Base-by-base conservation (phyloP, 2,888 invertebrate species). In the Scaptomyza tumidula region DNA sequence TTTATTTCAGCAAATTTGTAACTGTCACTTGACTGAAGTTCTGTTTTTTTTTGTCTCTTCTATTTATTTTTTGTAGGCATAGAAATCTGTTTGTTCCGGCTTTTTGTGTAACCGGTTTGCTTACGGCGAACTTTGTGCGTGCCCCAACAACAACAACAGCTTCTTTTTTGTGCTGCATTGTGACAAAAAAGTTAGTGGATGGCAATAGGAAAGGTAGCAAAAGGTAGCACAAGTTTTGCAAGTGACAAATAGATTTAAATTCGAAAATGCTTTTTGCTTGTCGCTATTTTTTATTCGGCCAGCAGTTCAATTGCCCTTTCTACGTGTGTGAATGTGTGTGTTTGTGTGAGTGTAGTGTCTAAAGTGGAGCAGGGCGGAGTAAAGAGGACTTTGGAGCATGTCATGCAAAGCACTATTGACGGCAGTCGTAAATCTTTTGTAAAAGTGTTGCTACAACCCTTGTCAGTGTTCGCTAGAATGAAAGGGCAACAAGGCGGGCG, bases 161-260 rank as follows among this genome's bases (percentile, higher is more conserved):
- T 33, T 29, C 68, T 77, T 68, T 62, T 80, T 39, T 39, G 41
- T 50, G 50, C 16, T 50, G 50, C 62, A 73, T 65, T 56, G 79
- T 64, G 61, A 43, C 52, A 76, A 80, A 74, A 13, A 53, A 50
- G 58, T 54, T 59, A 50, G 16, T 76, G 64, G 62, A 62, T 75
- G 69, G 29, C 37, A 44, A 53, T 50, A 48, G 59, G 14, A 52
- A 27, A 37, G 64, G 43, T 39, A 45, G 62, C 48, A 39, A 74
- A 81, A 83, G 83, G 88, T 88, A 79, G 80, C 77, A 59, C 73
- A 83, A 88, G 74, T 85, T 86, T 86, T 56, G 68, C 74, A 86
- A 85, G 87, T 85, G 85, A 85, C 85, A 85, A 85, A 85, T 85
- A 85, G 85, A 85, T 85, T 85, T 85, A 85, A 86, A 85, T 88